Evolutionary conservation across 2,113 vertebrate genomes (phyloP).

Genomic region (Colinus virginianus): DNA sequence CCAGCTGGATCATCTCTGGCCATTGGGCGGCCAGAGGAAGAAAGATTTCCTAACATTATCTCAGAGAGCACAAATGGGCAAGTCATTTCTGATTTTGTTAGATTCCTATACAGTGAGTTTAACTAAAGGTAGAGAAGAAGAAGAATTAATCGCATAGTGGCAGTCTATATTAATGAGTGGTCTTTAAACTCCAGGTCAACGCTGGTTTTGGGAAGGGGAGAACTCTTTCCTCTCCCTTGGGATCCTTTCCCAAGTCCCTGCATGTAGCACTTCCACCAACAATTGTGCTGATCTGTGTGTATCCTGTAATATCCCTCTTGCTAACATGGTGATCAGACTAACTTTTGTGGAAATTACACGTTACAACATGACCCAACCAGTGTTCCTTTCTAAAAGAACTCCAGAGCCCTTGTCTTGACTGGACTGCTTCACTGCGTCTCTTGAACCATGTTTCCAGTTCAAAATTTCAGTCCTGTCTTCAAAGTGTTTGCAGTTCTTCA

Average conservation of each 20-base stretch:
- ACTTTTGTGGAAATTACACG: neutral
- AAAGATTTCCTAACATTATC: no score
- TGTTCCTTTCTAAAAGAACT: neutral
- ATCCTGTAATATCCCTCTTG: neutral
- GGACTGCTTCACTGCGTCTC: neutral
- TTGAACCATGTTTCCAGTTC: neutral
- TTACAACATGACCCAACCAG: accelerated
- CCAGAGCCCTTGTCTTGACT: neutral
- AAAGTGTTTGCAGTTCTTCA: neutral
- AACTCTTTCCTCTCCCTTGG: neutral
- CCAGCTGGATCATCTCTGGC: no score
- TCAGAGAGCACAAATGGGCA: neutral
- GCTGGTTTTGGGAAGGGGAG: neutral
- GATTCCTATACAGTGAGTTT: neutral
- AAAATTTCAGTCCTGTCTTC: neutral
- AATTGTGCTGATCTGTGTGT: neutral
- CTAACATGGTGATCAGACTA: neutral
- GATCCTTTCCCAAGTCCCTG: neutral
- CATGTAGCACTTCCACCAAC: neutral
- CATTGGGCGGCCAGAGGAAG: neutral
- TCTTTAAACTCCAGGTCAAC: neutral
- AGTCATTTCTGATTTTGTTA: neutral
- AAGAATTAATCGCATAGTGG: neutral
- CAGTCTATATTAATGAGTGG: neutral
- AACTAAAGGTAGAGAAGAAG: neutral